Base-by-base conservation (phyloP, 2,797 vertebrate species). In the Macropodus opercularis region DNA sequence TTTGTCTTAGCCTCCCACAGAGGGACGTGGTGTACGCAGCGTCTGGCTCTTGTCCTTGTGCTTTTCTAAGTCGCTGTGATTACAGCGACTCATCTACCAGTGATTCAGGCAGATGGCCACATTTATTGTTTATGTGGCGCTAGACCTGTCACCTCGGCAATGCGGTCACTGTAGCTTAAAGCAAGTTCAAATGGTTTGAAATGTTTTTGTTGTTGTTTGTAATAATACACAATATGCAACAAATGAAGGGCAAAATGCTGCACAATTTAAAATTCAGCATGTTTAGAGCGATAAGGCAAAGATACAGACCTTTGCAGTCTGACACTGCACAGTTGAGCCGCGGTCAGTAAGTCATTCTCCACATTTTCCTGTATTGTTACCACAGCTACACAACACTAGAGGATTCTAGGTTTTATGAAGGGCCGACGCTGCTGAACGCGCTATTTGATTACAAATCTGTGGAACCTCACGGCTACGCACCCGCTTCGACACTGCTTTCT, bases 101-200 rank as follows among this genome's bases (percentile, higher is more conserved):
- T 63, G 59, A 36, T 84, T 82, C 44, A 69, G 63, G 66, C 69
- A 73, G 70, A 83, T 82, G 71, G 67, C 49, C 48, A 67, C 61
- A 59, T 78, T 84, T 80, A 79, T 72, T 69, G 69, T 35, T 66
- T 71, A 62, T 69, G 46, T 56, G 40, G 63, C 63, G 52, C 57
- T 32, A 1, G 49, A 42, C 50, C 46, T 72, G 66, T 83, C 44
- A 74, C 72, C 58, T 66, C 72, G 35, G 21, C 8, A 0, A 43
- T 6, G 26, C 22, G 6, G 21, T 68, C 22, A 26, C 4, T 26
- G 24, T 26, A 26, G 24, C n/a, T n/a, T n/a, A n/a, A n/a, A n/a
- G n/a, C 43, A 13, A n/a, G 8, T 54, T 62, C 5, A 8, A 36
- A n/a, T 29, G 17, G 21, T 49, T 47, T 13, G 12, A 36, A 15